These are phyloP conservation scores for Eclectus roratus DNA, from an alignment of 2,113 vertebrate genomes.

Conservation along the genomic window DNA sequence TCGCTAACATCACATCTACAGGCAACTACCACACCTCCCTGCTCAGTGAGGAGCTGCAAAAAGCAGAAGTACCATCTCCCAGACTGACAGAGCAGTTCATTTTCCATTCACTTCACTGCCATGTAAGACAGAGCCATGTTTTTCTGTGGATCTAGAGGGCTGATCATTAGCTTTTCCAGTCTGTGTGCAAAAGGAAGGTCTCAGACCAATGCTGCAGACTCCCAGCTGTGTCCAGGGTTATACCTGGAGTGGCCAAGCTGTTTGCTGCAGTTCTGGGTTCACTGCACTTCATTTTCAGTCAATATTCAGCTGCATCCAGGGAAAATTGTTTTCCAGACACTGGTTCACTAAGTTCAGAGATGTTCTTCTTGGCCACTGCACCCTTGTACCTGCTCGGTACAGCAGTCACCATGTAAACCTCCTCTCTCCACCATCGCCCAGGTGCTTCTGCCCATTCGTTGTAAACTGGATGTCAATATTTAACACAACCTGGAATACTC, in stretches of 20 bases:
- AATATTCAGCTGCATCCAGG: neutral
- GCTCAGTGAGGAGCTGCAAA: neutral
- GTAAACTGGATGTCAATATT: neutral
- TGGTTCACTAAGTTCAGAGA: neutral
- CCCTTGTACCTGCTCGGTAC: neutral
- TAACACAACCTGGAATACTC: neutral
- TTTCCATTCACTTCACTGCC: rapidly evolving
- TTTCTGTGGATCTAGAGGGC: neutral
- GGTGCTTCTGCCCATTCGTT: neutral
- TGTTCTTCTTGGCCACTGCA: neutral
- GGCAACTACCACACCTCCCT: neutral
- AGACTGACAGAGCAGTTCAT: neutral
- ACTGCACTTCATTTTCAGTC: neutral
- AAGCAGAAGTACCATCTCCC: neutral
- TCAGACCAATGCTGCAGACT: neutral
- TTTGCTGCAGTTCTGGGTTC: neutral
- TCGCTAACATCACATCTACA: neutral
- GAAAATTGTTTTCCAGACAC: neutral
- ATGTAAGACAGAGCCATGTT: rapidly evolving
- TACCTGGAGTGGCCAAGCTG: neutral
- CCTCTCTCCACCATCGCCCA: neutral
- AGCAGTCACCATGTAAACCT: neutral
- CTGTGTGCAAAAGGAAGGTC: neutral
- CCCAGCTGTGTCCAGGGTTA: neutral
- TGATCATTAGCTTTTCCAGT: neutral